Conservation (phyloP, 2,888 invertebrate genomes). For the Eristalinus sepulchralis region DNA sequence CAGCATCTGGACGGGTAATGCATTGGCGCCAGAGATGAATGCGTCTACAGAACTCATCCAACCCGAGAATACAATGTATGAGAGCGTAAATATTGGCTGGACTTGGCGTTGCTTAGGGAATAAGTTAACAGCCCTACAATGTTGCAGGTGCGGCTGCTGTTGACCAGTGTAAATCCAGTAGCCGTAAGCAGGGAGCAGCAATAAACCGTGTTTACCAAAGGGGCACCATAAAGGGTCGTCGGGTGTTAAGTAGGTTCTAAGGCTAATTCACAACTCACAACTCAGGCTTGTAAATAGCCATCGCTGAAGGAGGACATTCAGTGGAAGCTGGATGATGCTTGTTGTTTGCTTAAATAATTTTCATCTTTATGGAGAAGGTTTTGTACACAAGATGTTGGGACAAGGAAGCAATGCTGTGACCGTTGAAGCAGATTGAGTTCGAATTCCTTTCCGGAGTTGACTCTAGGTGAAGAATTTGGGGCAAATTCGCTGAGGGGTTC, state of each 20-base stretch:
- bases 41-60: background rate
- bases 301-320: background rate
- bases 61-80: slow-evolving; percentile 8
- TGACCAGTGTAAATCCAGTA: slow-evolving; percentile 50
- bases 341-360: slow-evolving; percentile 31
- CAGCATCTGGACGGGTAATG: background rate
- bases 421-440: background rate
- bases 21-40: slow-evolving; percentile 29
- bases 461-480: background rate
- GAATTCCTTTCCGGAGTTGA: background rate
- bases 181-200: slow-evolving; percentile 3
- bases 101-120: slow-evolving; percentile 18
- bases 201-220: slow-evolving; percentile 28
- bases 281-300: slow-evolving; percentile 32
- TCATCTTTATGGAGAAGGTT: background rate
- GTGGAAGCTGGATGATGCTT: background rate
- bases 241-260: slow-evolving; percentile 39
- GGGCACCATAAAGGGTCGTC: slow-evolving; percentile 35
- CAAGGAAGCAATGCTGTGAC: background rate
- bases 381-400: background rate
- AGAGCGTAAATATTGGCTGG: slow-evolving; percentile 27
- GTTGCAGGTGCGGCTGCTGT: slow-evolving; percentile 37
- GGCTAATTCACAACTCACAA: slow-evolving; percentile 58
- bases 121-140: slow-evolving; percentile 60
- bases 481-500: background rate